These are phyloP conservation scores for Sebastes nivosus DNA, from an alignment of 2,797 vertebrate genomes.

Conservation along the genomic window DNA sequence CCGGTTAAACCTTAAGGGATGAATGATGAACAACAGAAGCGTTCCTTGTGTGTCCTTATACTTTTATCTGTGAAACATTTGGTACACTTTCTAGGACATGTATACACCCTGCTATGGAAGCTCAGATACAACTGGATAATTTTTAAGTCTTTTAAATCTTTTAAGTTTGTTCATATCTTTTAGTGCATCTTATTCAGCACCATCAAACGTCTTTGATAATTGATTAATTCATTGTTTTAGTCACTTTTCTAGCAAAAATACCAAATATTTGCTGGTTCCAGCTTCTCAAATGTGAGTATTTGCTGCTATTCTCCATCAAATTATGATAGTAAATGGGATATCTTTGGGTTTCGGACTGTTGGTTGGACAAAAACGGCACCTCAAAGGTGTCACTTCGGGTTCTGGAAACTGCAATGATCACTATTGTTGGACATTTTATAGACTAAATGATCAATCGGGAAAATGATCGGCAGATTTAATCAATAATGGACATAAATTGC, in stretches of 20 bases:
- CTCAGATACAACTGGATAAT: neutral
- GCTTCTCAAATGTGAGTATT: neutral
- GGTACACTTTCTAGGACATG: neutral
- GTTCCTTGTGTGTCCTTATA: neutral
- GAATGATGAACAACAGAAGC: slow-evolving; percentile 38
- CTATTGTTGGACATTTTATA: neutral
- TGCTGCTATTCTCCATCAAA: neutral
- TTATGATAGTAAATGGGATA: neutral
- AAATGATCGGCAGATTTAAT: neutral
- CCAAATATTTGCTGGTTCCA: neutral
- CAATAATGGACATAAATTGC: neutral
- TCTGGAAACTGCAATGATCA: neutral
- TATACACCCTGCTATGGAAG: neutral
- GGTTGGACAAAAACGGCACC: neutral
- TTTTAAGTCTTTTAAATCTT: too few relatives aligned
- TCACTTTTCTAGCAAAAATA: neutral
- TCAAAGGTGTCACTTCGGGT: neutral
- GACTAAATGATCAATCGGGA: neutral
- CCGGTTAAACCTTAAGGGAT: slow-evolving; percentile 53
- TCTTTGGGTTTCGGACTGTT: neutral
- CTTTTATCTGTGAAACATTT: neutral
- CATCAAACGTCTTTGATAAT: neutral
- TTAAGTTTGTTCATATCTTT: neutral
- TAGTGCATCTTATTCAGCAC: neutral
- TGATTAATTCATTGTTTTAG: neutral